Conservation (phyloP, 2,113 vertebrate species). For the Galemys pyrenaicus region DNA sequence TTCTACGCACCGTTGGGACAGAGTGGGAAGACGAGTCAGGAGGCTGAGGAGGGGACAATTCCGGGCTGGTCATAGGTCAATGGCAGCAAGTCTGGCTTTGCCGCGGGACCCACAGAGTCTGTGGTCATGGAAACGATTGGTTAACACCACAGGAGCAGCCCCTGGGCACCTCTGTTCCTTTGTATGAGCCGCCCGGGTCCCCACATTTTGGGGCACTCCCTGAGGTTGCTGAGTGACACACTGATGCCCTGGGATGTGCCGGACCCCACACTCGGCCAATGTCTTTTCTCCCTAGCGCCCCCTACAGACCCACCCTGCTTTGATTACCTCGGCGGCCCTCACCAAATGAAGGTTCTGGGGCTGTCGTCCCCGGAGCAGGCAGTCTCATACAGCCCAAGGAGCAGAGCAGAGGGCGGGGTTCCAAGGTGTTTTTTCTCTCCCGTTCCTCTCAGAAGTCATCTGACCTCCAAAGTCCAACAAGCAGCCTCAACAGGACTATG, state of each 20-base stretch:
- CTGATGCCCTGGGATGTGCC: too few relatives aligned
- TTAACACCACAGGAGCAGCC: neutral
- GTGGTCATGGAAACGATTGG: neutral
- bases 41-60: neutral
- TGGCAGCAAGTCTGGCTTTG: neutral
- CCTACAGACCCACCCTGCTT: neutral
- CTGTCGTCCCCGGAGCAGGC: neutral
- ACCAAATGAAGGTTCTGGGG: neutral
- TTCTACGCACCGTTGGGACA: neutral
- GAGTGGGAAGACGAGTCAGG: neutral
- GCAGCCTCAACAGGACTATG: neutral
- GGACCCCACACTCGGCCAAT: neutral
- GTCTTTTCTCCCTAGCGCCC: neutral
- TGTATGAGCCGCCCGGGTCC: neutral
- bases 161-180: neutral
- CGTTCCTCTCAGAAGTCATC: neutral
- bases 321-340: neutral
- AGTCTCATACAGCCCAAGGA: neutral
- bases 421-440: neutral
- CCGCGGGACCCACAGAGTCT: neutral
- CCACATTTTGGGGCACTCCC: neutral
- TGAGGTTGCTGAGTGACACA: neutral
- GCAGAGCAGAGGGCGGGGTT: neutral
- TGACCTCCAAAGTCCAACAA: neutral
- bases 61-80: neutral